These are phyloP conservation scores for Illadopsis cleaveri DNA, from an alignment of 2,113 vertebrate genomes.

Conservation along the genomic window DNA sequence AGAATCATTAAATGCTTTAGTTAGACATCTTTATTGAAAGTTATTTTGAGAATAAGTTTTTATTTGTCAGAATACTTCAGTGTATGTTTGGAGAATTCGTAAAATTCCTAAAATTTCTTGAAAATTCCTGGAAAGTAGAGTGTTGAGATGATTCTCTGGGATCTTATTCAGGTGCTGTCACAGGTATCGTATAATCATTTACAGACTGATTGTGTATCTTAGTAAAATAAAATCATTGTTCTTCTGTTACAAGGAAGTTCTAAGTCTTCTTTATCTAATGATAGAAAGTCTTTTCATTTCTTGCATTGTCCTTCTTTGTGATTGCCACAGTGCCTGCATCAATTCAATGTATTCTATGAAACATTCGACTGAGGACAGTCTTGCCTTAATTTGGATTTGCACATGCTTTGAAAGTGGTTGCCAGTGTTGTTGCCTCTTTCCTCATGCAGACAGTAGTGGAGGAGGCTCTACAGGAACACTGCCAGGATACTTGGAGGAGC, in stretches of 20 bases:
- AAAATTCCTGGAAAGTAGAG: not conserved
- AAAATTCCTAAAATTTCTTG: not conserved
- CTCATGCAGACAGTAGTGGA: accelerated
- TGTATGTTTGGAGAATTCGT: not conserved
- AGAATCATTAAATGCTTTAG: not conserved
- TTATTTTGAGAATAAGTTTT: not conserved
- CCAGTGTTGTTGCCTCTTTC: not conserved
- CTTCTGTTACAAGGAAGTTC: not conserved
- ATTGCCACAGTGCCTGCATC: not conserved
- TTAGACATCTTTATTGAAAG: not conserved
- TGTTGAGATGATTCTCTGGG: accelerated
- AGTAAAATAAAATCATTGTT: not conserved
- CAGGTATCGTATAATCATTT: not conserved
- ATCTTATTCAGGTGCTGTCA: not conserved
- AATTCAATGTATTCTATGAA: not conserved
- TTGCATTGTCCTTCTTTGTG: not conserved
- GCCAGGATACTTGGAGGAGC: not conserved
- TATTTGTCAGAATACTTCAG: not conserved
- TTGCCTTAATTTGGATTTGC: not conserved
- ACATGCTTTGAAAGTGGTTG: not conserved
- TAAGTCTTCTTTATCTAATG: not conserved
- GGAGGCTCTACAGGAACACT: not conserved
- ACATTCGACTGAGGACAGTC: not conserved
- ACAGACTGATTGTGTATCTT: not conserved
- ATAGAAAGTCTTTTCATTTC: not conserved